Evolutionary conservation across 2,888 invertebrate genomes (phyloP), one percentile per base, ranked within the genome.

Genomic region (Taphrorychus bicolor): DNA sequence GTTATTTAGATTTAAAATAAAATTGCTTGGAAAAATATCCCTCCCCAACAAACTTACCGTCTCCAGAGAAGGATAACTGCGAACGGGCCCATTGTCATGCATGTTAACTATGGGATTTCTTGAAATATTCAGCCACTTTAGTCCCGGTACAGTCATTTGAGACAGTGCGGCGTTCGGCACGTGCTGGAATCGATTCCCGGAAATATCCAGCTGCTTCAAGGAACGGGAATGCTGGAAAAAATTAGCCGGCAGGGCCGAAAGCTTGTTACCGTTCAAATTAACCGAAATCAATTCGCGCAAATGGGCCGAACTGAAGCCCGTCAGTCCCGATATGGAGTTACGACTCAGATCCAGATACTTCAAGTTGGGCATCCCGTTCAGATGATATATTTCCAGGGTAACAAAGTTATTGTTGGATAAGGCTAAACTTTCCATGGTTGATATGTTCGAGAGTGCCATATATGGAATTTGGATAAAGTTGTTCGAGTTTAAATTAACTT

Each of bases 91-190:
- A 77, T 89, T 86, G 75, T 91, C 91, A 77, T 92, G 88, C 72
- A 94, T 89, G 76, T 90, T 88, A 16, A 88, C 86, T 63, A 95
- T 84, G 0, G 93, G 91, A 82, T 96, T 96, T 2, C 88, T 89
- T 5, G 94, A 93, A 75, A 96, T 85, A 79, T 95, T 95, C 3
- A 96, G 83, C 84, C 90, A 90, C 7, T 87, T 87, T 0, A 94
- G 82, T 2, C 87, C 88, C 0, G 91, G 91, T 48, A 93, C 83
- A 56, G 91, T 90, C 51, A 89, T 87, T 73, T 91, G 90, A 0
- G 93, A 91, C 22, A 94, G 82, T 0, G 92, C 91, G 11, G 89
- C 87, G 59, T 88, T 89, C 0, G 94, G 94, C 73, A 95, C 90
- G 80, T 92, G 89, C 71, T 89, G 87, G 74, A 95, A 92, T 59